Conservation (phyloP, 2,888 invertebrate species). For the Ormyrus thymus region DNA sequence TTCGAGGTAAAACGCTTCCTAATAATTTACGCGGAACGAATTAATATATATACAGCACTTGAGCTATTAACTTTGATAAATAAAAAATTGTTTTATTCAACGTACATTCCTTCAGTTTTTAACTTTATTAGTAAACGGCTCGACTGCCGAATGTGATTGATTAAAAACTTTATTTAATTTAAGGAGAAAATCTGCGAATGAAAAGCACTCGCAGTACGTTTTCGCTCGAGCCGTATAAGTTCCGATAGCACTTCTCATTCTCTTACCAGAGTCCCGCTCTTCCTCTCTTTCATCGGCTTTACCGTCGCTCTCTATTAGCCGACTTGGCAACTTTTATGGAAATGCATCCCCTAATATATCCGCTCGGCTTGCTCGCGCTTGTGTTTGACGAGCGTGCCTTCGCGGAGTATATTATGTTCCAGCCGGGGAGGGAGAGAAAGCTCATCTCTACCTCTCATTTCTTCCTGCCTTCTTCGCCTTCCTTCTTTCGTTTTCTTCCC, state of each 20-base stretch:
- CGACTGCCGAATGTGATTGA: neutral
- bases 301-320: conserved; percentile 51
- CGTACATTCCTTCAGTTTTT: too few relatives aligned
- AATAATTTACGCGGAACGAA: too few relatives aligned
- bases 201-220: neutral
- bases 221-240: neutral
- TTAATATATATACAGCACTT: too few relatives aligned
- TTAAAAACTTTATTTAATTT: neutral
- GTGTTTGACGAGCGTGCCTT: conserved; percentile 74
- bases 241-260: neutral
- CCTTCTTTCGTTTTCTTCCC: conserved; percentile 48
- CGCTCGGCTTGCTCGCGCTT: conserved; percentile 72
- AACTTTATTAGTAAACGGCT: too few relatives aligned
- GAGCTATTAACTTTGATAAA: too few relatives aligned
- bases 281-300: neutral
- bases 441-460: conserved; percentile 51
- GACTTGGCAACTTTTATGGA: conserved; percentile 74
- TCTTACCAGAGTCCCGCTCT: neutral
- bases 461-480: conserved; percentile 27
- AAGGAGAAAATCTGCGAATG: neutral
- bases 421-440: conserved; percentile 21
- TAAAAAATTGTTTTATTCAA: too few relatives aligned
- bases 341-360: conserved; percentile 73
- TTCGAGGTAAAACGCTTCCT: too few relatives aligned
- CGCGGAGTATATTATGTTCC: conserved; percentile 71